A percentile compares a stretch with the other conserved stretches of the same genome.
These are phyloP conservation scores for Ceyx cyanopectus DNA, from an alignment of 2,113 vertebrate species.

Conservation along the genomic window DNA sequence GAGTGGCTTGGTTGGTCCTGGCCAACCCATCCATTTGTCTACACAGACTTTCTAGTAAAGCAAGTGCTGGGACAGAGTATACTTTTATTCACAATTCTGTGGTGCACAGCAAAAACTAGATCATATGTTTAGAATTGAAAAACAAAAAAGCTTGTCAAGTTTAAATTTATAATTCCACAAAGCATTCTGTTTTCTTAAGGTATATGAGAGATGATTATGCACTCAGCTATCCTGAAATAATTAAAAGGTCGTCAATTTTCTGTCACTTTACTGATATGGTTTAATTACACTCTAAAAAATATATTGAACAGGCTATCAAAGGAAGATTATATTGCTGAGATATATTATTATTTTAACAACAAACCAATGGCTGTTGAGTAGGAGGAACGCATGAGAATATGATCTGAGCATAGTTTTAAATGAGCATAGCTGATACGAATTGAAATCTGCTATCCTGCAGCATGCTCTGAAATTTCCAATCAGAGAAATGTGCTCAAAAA, in stretches of 20 bases:
- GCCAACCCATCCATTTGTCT: too few relatives aligned
- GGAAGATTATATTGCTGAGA: conserved; percentile 72
- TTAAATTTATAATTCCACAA: conserved; percentile 3
- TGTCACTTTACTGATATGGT: conserved; percentile 78
- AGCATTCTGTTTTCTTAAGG: not conserved
- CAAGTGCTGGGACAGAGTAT: not conserved
- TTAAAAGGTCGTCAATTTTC: conserved; percentile 92
- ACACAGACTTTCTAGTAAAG: not conserved
- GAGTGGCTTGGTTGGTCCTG: not conserved
- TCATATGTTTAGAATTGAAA: not conserved
- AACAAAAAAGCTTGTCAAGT: not conserved
- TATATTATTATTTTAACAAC: conserved; percentile 75
- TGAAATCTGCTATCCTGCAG: not conserved
- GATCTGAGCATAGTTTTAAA: not conserved
- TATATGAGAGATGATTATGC: conserved; percentile 79
- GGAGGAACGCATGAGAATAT: not conserved
- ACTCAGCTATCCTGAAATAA: conserved; percentile 86
- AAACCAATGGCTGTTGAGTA: conserved; percentile 12
- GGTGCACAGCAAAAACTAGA: not conserved
- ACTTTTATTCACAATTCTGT: not conserved
- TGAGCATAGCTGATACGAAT: not conserved
- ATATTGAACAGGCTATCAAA: conserved; percentile 83
- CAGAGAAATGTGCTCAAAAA: not conserved
- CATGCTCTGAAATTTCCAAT: not conserved
- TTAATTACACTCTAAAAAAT: conserved; percentile 93